Evolutionary conservation across 2,797 vertebrate genomes (phyloP).

Genomic region (Acipenser ruthenus): DNA sequence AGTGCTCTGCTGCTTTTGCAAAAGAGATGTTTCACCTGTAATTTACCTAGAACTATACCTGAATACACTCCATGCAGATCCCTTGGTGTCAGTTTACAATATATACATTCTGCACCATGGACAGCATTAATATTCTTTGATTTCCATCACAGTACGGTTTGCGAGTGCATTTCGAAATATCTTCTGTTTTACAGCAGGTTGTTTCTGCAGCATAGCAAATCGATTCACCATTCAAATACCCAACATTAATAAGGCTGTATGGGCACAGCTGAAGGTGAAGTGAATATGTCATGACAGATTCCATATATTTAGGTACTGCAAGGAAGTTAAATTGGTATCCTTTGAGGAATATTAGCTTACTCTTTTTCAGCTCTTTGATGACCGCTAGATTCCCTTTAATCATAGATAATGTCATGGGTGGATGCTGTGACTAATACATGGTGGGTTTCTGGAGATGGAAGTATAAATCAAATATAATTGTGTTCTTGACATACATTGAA

Average conservation of each 20-base stretch:
- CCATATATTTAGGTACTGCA: neutral
- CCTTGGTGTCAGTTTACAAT: too few species aligned
- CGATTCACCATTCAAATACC: neutral
- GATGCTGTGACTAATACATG: neutral
- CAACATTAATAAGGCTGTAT: conserved; percentile 3
- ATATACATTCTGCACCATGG: neutral
- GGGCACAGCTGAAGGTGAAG: conserved; percentile 3
- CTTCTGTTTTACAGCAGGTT: neutral
- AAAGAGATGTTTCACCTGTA: too few species aligned
- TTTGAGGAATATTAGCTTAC: neutral
- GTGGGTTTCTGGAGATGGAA: neutral
- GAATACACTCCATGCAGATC: too few species aligned
- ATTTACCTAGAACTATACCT: too few species aligned
- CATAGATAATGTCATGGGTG: neutral
- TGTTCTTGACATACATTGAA: too few species aligned
- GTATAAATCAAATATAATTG: too few species aligned
- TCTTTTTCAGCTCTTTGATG: neutral
- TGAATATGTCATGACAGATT: neutral
- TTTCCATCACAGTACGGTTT: neutral
- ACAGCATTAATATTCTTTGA: neutral
- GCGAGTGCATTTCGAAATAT: neutral
- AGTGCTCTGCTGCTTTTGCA: too few species aligned
- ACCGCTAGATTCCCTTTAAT: conserved; percentile 7
- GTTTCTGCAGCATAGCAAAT: neutral
- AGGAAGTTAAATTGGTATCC: neutral